phyloP scores from a whole-genome alignment of 2,888 invertebrate species.

The Lycaena phlaeas region DNA sequence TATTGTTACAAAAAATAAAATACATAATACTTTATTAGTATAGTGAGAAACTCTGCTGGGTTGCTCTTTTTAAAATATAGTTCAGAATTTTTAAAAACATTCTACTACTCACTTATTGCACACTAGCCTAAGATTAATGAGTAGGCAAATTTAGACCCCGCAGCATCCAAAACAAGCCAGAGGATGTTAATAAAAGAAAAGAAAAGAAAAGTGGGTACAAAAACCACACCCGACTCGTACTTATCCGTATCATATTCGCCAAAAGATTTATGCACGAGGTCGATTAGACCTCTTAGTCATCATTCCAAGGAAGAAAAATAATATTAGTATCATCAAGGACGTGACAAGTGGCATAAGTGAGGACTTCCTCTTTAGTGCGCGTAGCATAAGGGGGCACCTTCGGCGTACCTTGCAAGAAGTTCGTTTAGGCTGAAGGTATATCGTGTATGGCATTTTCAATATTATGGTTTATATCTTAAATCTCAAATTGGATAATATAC shows the following conservation, averaged over 20 bases:
- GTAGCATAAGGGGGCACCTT: constrained; percentile 1
- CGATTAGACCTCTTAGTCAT: not conserved
- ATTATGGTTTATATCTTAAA: no score
- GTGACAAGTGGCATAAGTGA: constrained; percentile 11
- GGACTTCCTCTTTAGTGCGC: constrained; percentile 11
- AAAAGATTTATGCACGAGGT: not conserved
- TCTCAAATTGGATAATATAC: no score
- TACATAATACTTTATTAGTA: no score
- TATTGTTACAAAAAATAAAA: no score
- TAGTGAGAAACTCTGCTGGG: no score
- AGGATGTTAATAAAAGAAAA: no score
- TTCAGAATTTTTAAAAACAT: no score
- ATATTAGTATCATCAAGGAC: constrained; percentile 7
- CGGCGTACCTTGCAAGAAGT: constrained; percentile 7
- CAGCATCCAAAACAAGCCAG: no score
- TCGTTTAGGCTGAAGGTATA: not conserved
- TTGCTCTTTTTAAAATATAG: no score
- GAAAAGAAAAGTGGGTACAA: not conserved
- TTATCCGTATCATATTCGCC: not conserved
- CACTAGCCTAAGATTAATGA: no score
- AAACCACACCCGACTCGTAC: not conserved
- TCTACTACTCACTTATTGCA: no score
- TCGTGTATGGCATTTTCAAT: not conserved
- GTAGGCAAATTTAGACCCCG: no score
- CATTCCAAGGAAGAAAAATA: not conserved